Conservation (phyloP, 2,797 vertebrate genomes). For the Heteromormyrus szaboi region DNA sequence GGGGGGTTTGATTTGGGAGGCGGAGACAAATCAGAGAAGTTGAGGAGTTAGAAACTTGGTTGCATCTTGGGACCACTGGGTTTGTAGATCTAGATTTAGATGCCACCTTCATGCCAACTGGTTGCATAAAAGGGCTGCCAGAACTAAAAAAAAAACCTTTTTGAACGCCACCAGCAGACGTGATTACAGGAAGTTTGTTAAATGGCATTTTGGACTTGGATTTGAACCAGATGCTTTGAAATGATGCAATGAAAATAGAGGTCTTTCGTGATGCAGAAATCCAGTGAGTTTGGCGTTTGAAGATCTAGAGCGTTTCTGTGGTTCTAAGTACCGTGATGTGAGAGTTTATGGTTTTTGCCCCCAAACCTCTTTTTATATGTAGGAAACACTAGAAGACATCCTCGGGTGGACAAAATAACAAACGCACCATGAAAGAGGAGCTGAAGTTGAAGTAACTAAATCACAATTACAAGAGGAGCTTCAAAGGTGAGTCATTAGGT, state of each 20-base stretch:
- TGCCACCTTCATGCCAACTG: neutral
- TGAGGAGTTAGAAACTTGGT: neutral
- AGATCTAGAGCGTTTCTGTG: neutral
- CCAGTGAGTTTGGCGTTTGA: neutral
- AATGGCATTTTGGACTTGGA: neutral
- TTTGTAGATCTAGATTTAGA: neutral
- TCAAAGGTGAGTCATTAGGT: neutral
- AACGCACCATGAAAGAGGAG: neutral
- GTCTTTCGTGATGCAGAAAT: neutral
- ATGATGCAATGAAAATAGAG: neutral
- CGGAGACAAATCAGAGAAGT: neutral
- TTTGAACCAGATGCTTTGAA: neutral
- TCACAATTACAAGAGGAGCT: neutral
- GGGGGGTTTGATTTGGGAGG: neutral
- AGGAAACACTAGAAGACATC: neutral
- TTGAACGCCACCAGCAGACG: neutral
- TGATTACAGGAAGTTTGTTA: neutral
- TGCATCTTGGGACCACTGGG: neutral
- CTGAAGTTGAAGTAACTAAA: neutral
- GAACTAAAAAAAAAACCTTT: neutral
- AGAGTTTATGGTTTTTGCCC: neutral
- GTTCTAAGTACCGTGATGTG: neutral
- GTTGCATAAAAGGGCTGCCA: neutral
- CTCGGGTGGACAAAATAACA: neutral
- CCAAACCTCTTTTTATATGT: neutral